Base-by-base conservation (phyloP, 2,797 vertebrate species). In the Sebastes diaconus region DNA sequence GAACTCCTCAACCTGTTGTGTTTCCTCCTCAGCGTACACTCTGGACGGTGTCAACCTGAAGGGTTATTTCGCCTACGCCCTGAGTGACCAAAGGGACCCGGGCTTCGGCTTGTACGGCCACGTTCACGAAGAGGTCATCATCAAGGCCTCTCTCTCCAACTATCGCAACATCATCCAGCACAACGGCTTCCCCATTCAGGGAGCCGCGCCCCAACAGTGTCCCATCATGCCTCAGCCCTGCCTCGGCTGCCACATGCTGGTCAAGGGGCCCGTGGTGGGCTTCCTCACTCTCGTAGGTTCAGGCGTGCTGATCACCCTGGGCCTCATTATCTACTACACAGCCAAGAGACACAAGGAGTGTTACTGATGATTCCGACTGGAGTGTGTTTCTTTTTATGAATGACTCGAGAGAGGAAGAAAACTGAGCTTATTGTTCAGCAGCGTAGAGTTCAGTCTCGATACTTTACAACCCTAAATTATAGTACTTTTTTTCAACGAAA, bases 61-160 rank as follows among this genome's bases (percentile, higher is more conserved):
- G 80, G 99, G 98, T 20, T 99, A 99, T 95, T 99, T 99, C 83
- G 94, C 96, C 5, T 99, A 99, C 81, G 97, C 97, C 2, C 96
- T 99, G 81, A 98, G 88, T 3, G 98, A 99, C 92, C 96, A 95
- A 64, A 94, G 95, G 4, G 97, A 97, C 93, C 97, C 97, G 0
- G 96, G 94, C 29, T 99, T 97, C 3, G 98, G 99, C 52, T 86
- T 99, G 83, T 99, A 97, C 70, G 96, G 96, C 80, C 96, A 97
- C 0, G 68, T 95, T 34, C 96, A 97, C 11, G 96, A 96, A 20
- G 97, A 96, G 3, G 95, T 96, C 1, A 95, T 98, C 78, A 71
- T 94, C 77, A 99, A 99, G 89, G 95, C 96, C 2, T 99, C 98
- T 1, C 87, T 98, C 83, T 93, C 92, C 74, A 95, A 96, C 91